Evolutionary conservation across 2,797 vertebrate species (phyloP), one percentile per base, ranked within the genome.

Genomic region (Selene dorsalis): DNA sequence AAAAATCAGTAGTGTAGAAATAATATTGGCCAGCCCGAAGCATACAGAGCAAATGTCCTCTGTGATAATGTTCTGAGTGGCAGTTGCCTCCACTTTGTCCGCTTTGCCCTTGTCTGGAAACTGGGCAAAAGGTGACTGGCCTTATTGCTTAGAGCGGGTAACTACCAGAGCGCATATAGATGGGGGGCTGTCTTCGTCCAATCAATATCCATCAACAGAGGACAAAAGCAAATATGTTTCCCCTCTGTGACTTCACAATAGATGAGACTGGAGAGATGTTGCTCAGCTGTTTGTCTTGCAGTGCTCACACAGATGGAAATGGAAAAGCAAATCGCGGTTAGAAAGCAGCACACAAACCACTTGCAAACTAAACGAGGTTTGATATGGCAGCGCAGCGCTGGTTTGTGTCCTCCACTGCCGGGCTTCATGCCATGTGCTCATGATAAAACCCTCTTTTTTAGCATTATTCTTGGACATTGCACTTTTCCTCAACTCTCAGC

Each of bases 151-250:
- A 14, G 74, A 88, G 84, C 84, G 88, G 77, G 83, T 89, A 82
- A 86, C 78, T 69, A 85, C 50, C 72, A 72, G 60, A 83, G 71
- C 80, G 83, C 85, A 87, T 90, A 83, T 85, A 84, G 84, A 89
- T 71, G 83, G 62, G 74, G 74, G 75, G 72, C 82, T 79, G 75
- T 80, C 87, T 86, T 76, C 70, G 50, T 77, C 80, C 64, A 78
- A 91, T 92, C 91, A 76, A 92, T 91, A 92, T 69, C 89, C 87
- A 92, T 92, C 88, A 93, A 73, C 81, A 67, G 66, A 77, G 78
- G 80, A 68, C 84, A 80, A 75, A 75, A 78, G 86, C 78, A 88
- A 91, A 84, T 61, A 82, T 68, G 78, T 68, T 86, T 83, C 80
- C 78, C 84, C 80, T 90, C 81, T 75, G 84, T 72, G 80, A 83